phyloP scores from a whole-genome alignment of 2,888 invertebrate genomes.

The Gymnoscelis rufifasciata region DNA sequence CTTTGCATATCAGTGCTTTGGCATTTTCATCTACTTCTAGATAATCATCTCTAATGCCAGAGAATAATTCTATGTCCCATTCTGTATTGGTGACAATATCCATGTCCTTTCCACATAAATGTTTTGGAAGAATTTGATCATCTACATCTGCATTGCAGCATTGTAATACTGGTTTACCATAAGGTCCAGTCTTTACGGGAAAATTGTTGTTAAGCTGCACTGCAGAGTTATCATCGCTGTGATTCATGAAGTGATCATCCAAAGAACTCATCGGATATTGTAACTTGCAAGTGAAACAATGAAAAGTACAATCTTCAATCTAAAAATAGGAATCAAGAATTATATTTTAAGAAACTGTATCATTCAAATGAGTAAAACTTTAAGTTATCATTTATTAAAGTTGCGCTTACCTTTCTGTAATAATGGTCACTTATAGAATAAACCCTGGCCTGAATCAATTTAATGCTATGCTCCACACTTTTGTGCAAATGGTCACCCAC shows the following conservation, averaged over 20 bases:
- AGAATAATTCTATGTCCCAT: constrained; percentile 27
- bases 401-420: constrained; percentile 41
- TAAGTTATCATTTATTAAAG: too few relatives aligned
- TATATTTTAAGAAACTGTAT: too few relatives aligned
- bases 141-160: constrained; percentile 6
- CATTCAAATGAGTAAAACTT: too few relatives aligned
- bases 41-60: constrained; percentile 30
- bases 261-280: constrained; percentile 26
- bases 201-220: neutral
- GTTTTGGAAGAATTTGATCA: neutral
- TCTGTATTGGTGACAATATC: constrained; percentile 19
- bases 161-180: neutral
- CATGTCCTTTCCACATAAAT: constrained; percentile 7
- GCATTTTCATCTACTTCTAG: constrained; percentile 36
- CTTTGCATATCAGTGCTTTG: constrained; percentile 39
- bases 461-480: constrained; percentile 41
- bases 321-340: constrained; percentile 29
- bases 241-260: constrained; percentile 31
- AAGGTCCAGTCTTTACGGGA: neutral
- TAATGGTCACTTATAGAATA: constrained; percentile 27
- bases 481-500: constrained; percentile 33
- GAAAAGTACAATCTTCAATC: constrained; percentile 39
- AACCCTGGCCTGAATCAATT: constrained; percentile 39
- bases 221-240: constrained; percentile 9
- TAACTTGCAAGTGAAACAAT: constrained; percentile 51